These are phyloP conservation scores for Drosophila busckii DNA, from an alignment of 1,140 invertebrate species.

Conservation along the genomic window DNA sequence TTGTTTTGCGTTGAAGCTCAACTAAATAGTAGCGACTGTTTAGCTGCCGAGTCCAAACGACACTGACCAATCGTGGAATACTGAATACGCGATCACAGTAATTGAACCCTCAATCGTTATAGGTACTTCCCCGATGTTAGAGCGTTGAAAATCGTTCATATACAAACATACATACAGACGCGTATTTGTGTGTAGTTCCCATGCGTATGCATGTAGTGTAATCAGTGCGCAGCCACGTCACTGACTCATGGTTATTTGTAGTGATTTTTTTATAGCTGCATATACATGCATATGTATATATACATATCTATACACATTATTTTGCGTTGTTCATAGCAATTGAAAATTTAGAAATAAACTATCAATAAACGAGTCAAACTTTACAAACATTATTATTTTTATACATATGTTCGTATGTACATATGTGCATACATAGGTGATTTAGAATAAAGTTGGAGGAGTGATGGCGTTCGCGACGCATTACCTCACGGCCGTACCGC, in stretches of 20 bases:
- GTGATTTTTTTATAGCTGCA: constrained; percentile 58
- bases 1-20: neutral
- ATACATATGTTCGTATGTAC: too few relatives aligned
- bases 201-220: too few relatives aligned
- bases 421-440: too few relatives aligned
- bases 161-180: neutral
- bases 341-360: too few relatives aligned
- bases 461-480: too few relatives aligned
- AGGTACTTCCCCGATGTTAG: constrained; percentile 63
- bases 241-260: constrained; percentile 68
- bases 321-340: constrained; percentile 10
- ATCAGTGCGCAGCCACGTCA: constrained; percentile 40
- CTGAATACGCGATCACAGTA: constrained; percentile 21
- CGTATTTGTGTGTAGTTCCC: too few relatives aligned
- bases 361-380: too few relatives aligned
- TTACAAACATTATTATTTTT: too few relatives aligned
- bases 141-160: constrained; percentile 26
- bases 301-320: neutral
- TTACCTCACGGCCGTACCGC: too few relatives aligned
- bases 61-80: constrained; percentile 34
- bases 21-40: constrained; percentile 23
- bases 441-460: too few relatives aligned
- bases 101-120: constrained; percentile 19
- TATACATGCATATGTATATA: too few relatives aligned
- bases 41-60: constrained; percentile 21